Evolutionary conservation across 2,888 invertebrate species (phyloP).

Genomic region (Pharmacophagus antenor): DNA sequence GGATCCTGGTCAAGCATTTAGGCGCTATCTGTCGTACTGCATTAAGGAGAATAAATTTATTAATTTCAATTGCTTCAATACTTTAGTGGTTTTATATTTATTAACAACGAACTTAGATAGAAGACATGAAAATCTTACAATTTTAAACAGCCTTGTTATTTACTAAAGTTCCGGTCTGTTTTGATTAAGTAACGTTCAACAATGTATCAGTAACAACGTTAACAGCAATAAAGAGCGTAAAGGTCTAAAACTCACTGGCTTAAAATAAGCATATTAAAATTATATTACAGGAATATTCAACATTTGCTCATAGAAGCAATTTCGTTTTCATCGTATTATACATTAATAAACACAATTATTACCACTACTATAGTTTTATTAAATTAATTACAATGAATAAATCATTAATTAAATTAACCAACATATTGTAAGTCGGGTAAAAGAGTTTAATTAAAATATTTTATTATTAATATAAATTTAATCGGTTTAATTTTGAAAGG

Average conservation of each 20-base stretch:
- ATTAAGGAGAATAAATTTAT: neutral
- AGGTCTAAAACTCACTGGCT: no score
- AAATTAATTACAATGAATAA: neutral
- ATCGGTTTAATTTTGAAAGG: no score
- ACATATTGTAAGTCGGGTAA: neutral
- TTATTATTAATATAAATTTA: neutral
- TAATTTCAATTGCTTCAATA: neutral
- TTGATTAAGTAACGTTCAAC: neutral
- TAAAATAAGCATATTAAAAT: no score
- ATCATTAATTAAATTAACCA: neutral
- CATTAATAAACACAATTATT: no score
- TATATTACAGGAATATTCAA: no score
- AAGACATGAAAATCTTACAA: neutral
- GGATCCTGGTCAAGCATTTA: neutral
- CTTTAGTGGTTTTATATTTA: neutral
- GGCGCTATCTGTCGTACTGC: neutral
- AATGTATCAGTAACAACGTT: no score
- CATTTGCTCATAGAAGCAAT: no score
- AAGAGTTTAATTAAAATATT: constrained; percentile 7
- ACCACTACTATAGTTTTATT: no score
- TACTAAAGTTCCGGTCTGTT: neutral
- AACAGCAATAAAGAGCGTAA: no score
- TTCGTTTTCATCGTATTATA: no score
- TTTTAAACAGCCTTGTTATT: neutral
- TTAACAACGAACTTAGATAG: neutral